Percentiles rank a stretch among this genome's conserved stretches.
phyloP scores from a whole-genome alignment of 2,113 vertebrate genomes.

The Terrapene triunguis region DNA sequence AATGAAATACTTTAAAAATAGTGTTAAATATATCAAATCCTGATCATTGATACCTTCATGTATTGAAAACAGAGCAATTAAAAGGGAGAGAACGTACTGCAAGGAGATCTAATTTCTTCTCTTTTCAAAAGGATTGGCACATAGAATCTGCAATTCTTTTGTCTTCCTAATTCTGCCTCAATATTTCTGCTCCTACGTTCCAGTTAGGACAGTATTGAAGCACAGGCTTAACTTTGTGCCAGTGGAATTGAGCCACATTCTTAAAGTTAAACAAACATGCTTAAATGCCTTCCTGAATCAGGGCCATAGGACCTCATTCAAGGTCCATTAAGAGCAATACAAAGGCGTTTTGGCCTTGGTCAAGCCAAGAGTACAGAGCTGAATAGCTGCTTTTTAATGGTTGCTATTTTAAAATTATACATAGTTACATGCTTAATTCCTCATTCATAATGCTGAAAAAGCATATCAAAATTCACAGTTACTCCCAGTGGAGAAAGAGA shows the following conservation, averaged over 20 bases:
- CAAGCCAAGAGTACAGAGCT: rapidly evolving
- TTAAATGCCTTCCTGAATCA: conserved; percentile 19
- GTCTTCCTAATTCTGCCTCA: not conserved
- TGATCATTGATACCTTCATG: rapidly evolving
- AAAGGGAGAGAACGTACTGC: not conserved
- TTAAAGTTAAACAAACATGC: not conserved
- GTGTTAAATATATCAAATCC: not conserved
- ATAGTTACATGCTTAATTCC: not conserved
- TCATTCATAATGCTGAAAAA: conserved; percentile 12
- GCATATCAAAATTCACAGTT: not conserved
- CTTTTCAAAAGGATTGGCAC: not conserved
- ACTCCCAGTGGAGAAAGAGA: not conserved
- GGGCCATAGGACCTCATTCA: not conserved
- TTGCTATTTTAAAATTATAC: not conserved
- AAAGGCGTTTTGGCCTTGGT: not conserved
- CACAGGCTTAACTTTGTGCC: not conserved
- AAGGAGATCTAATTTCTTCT: not conserved
- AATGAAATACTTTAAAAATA: rapidly evolving
- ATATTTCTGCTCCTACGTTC: not conserved
- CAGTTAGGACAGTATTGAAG: not conserved
- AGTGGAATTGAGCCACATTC: not conserved
- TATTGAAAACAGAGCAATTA: not conserved
- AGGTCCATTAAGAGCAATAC: not conserved
- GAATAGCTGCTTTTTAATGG: not conserved
- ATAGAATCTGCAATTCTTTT: not conserved